Evolutionary conservation across 2,797 vertebrate genomes (phyloP), one percentile per base, ranked within the genome.

Genomic region (Premnoplex brunnescens): DNA sequence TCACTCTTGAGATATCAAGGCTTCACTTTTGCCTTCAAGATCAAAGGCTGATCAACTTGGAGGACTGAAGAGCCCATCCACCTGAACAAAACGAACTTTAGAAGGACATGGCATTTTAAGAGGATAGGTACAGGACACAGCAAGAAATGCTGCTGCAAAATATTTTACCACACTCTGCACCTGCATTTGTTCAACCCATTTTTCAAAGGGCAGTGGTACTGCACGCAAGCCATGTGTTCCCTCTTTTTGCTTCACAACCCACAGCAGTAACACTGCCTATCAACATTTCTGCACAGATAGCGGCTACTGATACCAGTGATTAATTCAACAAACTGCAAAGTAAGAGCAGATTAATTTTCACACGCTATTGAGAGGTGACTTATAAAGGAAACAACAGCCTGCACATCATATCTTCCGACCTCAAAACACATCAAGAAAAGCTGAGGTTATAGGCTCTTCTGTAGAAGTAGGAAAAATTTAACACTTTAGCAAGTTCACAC

Each of bases 191-290:
- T 52, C 67, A 77, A n/a, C 0, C 0, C 6, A 4, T 36, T 63
- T 80, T 88, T 60, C 46, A 41, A 22, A 43, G 59, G 13, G 16
- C 3, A 39, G 21, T 1, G 17, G 78, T 39, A 58, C 13, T 5
- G 0, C 22, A 46, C 0, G 12, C 1, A 5, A 76, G 26, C 14
- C 44, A 43, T 2, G 2, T 0, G 2, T 37, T 58, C 9, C 26
- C 24, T 22, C 2, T 7, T 62, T 71, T 37, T 73, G 10, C n/a
- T 64, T 66, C 55, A 79, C 0, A 52, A 44, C 7, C 36, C 36
- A 78, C 0, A 1, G 24, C 9, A 56, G 14, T 71, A 56, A 60
- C 0, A 7, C 19, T 78, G 43, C 34, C 46, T 37, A 59, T 37
- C 41, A 77, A n/a, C 46, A 51, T 28, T 73, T n/a, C 76, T 49